Base-by-base conservation (phyloP, 2,797 vertebrate species). In the Discoglossus pictus region DNA sequence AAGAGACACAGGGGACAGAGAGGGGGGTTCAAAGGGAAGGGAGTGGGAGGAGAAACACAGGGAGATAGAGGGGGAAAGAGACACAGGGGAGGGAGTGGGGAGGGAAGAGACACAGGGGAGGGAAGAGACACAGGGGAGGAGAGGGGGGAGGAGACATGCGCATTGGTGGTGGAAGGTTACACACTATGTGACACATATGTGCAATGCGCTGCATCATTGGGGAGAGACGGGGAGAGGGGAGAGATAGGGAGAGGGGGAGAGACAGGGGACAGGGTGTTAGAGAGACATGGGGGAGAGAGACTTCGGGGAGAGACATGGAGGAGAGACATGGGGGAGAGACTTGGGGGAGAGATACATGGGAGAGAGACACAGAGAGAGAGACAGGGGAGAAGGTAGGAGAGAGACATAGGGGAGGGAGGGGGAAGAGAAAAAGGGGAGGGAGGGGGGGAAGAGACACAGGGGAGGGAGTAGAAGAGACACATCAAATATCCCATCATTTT, bases 161-260 rank as follows among this genome's bases (percentile, higher is more conserved):
- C n/a, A n/a, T n/a, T n/a, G n/a, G n/a, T n/a, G n/a, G n/a, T n/a
- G n/a, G n/a, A n/a, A n/a, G n/a, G n/a, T n/a, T n/a, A n/a, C n/a
- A n/a, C n/a, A n/a, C n/a, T n/a, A n/a, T n/a, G n/a, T n/a, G n/a
- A n/a, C n/a, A n/a, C n/a, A n/a, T n/a, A n/a, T n/a, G n/a, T n/a
- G n/a, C n/a, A n/a, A n/a, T n/a, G n/a, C n/a, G n/a, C n/a, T n/a
- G n/a, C n/a, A n/a, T n/a, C n/a, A n/a, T n/a, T n/a, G 70, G 68
- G 76, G 54, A 40, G 40, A 70, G 24, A 18, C 40, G 15, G 56
- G 46, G 59, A 59, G 65, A 58, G 63, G 35, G 51, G 40, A 42
- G 42, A 21, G 44, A 15, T 51, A 2, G 15, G 46, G 20, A 47
- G 44, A 62, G 67, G 67, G 2, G 6, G 35, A 55, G 55, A 47